Percentiles rank a stretch among this genome's conserved stretches.
Evolutionary conservation across 1,140 invertebrate genomes (phyloP).

Genomic region (Phthorimaea operculella): DNA sequence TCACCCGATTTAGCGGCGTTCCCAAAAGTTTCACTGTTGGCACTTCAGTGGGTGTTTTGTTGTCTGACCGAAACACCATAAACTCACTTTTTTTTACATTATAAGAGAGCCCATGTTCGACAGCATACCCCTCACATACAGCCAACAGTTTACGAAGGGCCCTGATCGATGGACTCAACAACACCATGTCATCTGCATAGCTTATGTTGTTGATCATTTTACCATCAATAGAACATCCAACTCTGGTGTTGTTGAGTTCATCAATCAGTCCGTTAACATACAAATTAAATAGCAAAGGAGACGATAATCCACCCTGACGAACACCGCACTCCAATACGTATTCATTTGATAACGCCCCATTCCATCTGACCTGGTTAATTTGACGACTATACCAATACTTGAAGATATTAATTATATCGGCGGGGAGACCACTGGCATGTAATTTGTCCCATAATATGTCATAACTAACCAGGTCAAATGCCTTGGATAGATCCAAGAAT

Average conservation of each 20-base stretch:
- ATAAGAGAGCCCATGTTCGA: slow-evolving; percentile 2
- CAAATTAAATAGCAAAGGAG: slow-evolving; percentile 1
- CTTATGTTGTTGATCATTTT: background rate
- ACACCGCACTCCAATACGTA: slow-evolving; percentile 2
- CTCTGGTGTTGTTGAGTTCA: background rate
- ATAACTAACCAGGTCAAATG: slow-evolving; percentile 7
- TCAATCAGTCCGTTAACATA: background rate
- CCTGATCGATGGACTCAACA: slow-evolving; percentile 8
- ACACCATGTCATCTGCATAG: slow-evolving; percentile 8
- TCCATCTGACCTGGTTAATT: background rate
- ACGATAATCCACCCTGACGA: slow-evolving; percentile 1
- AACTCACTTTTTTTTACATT: slow-evolving; percentile 9
- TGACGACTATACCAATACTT: slow-evolving; percentile 5
- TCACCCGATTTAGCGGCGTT: too few species aligned
- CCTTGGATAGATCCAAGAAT: background rate
- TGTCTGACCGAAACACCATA: slow-evolving; percentile 1
- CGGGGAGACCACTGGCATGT: background rate
- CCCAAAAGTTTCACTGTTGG: background rate
- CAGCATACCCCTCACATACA: slow-evolving; percentile 6
- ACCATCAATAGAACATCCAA: slow-evolving; percentile 4
- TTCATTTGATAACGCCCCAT: background rate
- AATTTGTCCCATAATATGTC: slow-evolving; percentile 2
- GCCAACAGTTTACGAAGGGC: background rate
- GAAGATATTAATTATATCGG: slow-evolving; percentile 2
- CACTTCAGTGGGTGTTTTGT: background rate